phyloP scores from a whole-genome alignment of 2,888 invertebrate genomes.

The Drosophila villosipedis region DNA sequence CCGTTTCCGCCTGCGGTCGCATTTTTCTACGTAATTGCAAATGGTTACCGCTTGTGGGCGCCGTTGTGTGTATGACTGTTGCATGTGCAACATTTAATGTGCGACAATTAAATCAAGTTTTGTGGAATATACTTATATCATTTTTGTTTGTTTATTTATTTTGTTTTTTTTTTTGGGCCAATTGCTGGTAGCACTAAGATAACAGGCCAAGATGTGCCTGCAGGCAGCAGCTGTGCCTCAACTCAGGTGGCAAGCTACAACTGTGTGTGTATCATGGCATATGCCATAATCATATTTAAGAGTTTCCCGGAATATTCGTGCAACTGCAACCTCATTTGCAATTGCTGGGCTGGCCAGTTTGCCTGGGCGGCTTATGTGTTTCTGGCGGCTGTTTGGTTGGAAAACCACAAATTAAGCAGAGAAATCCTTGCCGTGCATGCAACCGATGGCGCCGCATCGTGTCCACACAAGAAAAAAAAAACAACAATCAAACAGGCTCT shows the following conservation, averaged over 20 bases:
- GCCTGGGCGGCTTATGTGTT: slow-evolving; percentile 37
- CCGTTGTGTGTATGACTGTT: slow-evolving; percentile 28
- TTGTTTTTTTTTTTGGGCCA: not conserved
- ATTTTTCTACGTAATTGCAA: slow-evolving; percentile 76
- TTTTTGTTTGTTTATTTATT: slow-evolving; percentile 11
- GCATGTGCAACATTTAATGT: slow-evolving; percentile 61
- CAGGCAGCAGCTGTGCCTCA: slow-evolving; percentile 11
- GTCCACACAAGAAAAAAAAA: slow-evolving; percentile 35
- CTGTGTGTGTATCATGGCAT: slow-evolving; percentile 14
- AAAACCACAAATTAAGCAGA: slow-evolving; percentile 80
- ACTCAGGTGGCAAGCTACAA: slow-evolving; percentile 23
- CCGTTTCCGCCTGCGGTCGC: slow-evolving; percentile 69
- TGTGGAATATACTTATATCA: slow-evolving; percentile 26
- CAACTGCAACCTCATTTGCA: slow-evolving; percentile 77
- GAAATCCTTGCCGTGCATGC: slow-evolving; percentile 78
- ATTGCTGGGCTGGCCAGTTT: slow-evolving; percentile 50
- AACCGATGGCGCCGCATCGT: slow-evolving; percentile 70
- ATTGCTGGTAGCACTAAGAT: slow-evolving; percentile 18
- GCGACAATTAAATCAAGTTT: slow-evolving; percentile 77
- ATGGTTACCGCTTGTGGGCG: slow-evolving; percentile 42
- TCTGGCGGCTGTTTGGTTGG: slow-evolving; percentile 72
- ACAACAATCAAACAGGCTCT: not conserved
- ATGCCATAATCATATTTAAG: slow-evolving; percentile 78
- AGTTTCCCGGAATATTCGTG: slow-evolving; percentile 76
- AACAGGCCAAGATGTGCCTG: slow-evolving; percentile 15